phyloP scores from a whole-genome alignment of 2,113 vertebrate species.

The Camelus bactrianus region DNA sequence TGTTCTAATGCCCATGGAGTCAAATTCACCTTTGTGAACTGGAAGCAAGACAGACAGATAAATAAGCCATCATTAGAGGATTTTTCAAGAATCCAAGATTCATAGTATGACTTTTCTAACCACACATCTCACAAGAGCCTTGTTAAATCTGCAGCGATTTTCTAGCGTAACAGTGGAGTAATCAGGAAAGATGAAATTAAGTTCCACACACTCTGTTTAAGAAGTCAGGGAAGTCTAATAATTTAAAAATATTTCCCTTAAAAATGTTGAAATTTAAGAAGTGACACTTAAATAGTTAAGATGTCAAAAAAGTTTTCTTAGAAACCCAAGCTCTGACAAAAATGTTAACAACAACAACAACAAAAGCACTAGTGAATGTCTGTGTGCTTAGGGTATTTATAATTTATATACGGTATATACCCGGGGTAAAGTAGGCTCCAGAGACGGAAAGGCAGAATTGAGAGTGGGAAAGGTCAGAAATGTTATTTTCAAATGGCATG shows the following conservation, averaged over 20 bases:
- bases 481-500: slow-evolving; percentile 50
- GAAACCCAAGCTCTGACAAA: neutral
- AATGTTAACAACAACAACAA: neutral
- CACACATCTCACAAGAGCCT: neutral
- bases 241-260: neutral
- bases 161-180: neutral
- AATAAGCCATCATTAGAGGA: neutral
- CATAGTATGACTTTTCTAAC: neutral
- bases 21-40: neutral
- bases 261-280: slow-evolving; percentile 7
- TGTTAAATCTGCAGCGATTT: neutral
- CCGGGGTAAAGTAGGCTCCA: neutral
- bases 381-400: neutral
- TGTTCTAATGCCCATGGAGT: neutral
- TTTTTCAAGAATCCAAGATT: neutral
- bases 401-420: slow-evolving; percentile 4
- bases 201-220: neutral
- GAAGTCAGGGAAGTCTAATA: neutral
- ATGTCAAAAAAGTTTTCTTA: neutral
- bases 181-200: neutral
- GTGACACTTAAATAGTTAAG: neutral
- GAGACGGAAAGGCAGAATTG: neutral
- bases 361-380: neutral
- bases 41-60: neutral
- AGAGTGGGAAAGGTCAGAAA: slow-evolving; percentile 66